Base-by-base conservation (phyloP, 1,140 invertebrate genomes). In the Platyura marginata region DNA sequence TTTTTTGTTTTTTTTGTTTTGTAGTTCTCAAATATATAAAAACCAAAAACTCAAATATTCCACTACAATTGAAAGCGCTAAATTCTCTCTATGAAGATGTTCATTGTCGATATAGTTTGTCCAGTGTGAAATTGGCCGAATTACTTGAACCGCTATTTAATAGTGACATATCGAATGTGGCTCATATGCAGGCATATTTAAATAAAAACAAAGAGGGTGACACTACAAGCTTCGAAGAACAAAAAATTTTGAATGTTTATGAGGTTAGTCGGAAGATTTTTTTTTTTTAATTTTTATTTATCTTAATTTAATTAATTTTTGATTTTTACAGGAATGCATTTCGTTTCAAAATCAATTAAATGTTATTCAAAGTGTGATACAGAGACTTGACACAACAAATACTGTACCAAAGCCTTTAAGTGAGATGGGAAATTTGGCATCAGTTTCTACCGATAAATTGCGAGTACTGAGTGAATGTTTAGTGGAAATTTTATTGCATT, bases 261-360 rank as follows among this genome's bases (percentile, higher is more conserved):
- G 81, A 84, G 55, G n/a, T n/a, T n/a, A n/a, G n/a, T n/a, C n/a
- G n/a, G n/a, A n/a, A n/a, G n/a, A n/a, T n/a, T n/a, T n/a, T n/a
- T n/a, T n/a, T n/a, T n/a, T n/a, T n/a, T n/a, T n/a, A n/a, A n/a
- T n/a, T n/a, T n/a, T n/a, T n/a, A n/a, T n/a, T 79, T 80, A 43
- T 47, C 32, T 47, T 33, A 21, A 19, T 46, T 33, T 43, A 32
- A 39, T 3, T 36, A 44, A 34, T 44, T 29, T 46, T 51, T 54
- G 39, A 47, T 50, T 46, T 46, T 13, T 46, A 79, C 67, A n/a
- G n/a, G 81, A 87, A 53, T 85, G 82, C 50, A 69, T 85, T 45
- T 73, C 76, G 48, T 72, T 83, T 37, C 83, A 87, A 64, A 74
- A 81, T 45, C 82, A 88, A 61, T 62, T 85, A 34, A 87, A 86